Evolutionary conservation across 92 coral and sea anemone genomes (phyloP), one percentile per base, ranked within the genome.

Genomic region (Pocillopora grandis): DNA sequence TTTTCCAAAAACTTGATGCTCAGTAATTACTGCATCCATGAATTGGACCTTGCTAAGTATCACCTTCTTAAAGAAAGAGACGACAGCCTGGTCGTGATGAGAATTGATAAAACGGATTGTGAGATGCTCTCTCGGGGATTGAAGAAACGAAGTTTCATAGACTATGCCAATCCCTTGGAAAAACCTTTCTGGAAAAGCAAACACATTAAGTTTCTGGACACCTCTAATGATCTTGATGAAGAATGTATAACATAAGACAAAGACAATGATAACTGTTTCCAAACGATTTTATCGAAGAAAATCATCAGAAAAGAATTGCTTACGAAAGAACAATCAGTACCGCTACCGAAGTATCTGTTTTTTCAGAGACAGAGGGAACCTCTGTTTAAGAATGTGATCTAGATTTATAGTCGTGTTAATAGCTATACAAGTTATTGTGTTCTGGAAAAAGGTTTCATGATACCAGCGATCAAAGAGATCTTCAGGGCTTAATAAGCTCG

Each of bases 1-100:
- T 64, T 83, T 20, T 83, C 87, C 21, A 83, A 19, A 13, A 62
- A 75, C 31, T 83, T 74, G 36, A 12, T 83, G 63, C 17, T 62
- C 13, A 83, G 87, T 5, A 52, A 83, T 14, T 74, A 19, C 65
- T 73, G 80, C 48, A 52, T 0, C 7, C 62, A 75, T 65, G 87
- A 83, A 27, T 17, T 83, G 9, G 57, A 83, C 5, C 48, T 83
- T 12, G 87, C 87, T 35, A 83, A 72, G 14, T 10, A 63, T 63
- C 79, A 80, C 15, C 72, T 62, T 15, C 19, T 64, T 23, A 10
- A 62, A 5, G 23, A 57, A 21, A 49, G 75, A 27, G 87, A 83
- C 48, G 19, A 36, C 66, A 58, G 80, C 42, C 62, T 83, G 64
- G 64, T 74, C 27, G 21, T 62, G 10, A 83, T 83, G 20, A 75